Evolutionary conservation across 2,797 vertebrate genomes (phyloP).

Genomic region (Columba guinea): DNA sequence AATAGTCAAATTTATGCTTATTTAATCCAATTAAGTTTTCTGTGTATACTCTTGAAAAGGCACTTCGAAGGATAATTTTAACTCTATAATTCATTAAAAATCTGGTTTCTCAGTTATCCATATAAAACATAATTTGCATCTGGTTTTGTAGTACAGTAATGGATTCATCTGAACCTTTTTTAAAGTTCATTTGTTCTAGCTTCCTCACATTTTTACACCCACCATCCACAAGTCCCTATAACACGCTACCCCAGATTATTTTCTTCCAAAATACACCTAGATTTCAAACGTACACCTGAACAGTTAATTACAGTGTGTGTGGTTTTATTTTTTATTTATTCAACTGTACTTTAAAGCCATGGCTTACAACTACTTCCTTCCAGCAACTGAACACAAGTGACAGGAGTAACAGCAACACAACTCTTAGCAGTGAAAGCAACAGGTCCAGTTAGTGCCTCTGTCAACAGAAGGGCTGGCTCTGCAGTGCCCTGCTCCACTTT

Average conservation of each 20-base stretch:
- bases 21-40: background rate
- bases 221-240: background rate
- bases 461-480: background rate
- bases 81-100: background rate
- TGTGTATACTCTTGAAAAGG: background rate
- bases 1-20: background rate
- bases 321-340: background rate
- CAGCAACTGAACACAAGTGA: background rate
- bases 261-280: background rate
- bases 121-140: background rate
- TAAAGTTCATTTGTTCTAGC: background rate
- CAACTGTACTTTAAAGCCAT: background rate
- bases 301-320: accelerated
- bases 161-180: background rate
- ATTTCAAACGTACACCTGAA: background rate
- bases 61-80: background rate
- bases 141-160: background rate
- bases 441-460: background rate
- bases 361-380: background rate
- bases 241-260: background rate
- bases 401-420: background rate
- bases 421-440: background rate
- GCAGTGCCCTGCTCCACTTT: background rate
- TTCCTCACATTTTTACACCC: background rate
- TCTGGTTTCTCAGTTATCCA: background rate